Base-by-base conservation (phyloP, 1,140 invertebrate species). In the Drosophila ercepeae region DNA sequence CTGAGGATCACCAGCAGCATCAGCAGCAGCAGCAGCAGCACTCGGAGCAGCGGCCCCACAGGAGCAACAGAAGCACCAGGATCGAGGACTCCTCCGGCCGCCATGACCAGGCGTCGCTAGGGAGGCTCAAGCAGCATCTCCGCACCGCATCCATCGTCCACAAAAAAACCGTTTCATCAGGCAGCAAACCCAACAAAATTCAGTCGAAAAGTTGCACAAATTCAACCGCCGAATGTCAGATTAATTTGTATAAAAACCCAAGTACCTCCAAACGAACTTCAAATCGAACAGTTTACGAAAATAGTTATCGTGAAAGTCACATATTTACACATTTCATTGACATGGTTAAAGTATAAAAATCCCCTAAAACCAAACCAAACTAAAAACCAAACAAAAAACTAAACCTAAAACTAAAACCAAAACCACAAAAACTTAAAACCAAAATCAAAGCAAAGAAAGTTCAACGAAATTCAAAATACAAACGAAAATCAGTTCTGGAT, bases 141-240 rank as follows among this genome's bases (percentile, higher is more conserved):
- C 42, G 36, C 7, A 27, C n/a, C n/a, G 21, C 19, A 68, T 34
- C 49, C 27, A 53, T 23, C 13, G 19, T 45, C 29, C 3, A 44
- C 18, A 46, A 71, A 55, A 59, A 27, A 21, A 6, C 29, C 16
- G 7, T 65, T 45, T 42, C 25, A 81, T 51, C 67, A 16, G 5
- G 41, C 57, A 76, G 57, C 32, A 67, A 78, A 45, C 50, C 19
- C 44, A 72, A 68, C 67, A 53, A 65, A 70, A 69, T 81, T 75
- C 55, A 72, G 52, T 68, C 65, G 60, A 63, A 70, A 79, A 55
- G 60, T 73, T 63, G 34, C 42, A 54, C 52, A 73, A 75, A 72
- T 61, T 64, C 67, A 74, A 75, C 29, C 48, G 78, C 78, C 74
- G 65, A 90, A 90, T 89, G 89, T 90, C 89, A 90, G 89, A 90